Base-by-base conservation (phyloP, 2,888 invertebrate species). In the Alloscopus bannaensis region DNA sequence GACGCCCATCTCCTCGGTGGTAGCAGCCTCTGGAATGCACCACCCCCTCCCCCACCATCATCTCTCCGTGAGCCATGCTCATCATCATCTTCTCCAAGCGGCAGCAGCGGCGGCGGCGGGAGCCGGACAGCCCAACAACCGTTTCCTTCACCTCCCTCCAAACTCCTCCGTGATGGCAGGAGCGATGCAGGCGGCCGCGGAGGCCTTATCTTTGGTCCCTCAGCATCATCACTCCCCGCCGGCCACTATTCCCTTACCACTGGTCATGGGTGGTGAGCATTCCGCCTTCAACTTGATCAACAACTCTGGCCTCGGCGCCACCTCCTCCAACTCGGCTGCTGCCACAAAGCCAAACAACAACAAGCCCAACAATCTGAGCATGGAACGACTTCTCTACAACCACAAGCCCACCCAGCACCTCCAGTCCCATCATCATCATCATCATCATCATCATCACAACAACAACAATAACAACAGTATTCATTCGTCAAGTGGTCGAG, bases 241-340 rank as follows among this genome's bases (percentile, higher is more conserved):
- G 55, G 80, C 68, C 73, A 81, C 69, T 71, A 77, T 81, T 73
- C 81, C 82, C 66, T 80, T 83, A 52, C 85, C 89, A 88, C 90
- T 90, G 88, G 90, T 90, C 88, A 95, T 95, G 94, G 95, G 95
- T 89, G 95, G 95, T 90, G 95, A 95, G 90, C 94, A 95, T 91
- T 95, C 94, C 89, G 95, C 95, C 18, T 95, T 95, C 89, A 93
- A 86, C 52, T 86, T 86, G 18, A 83, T 95, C 89, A 93, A 86
- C 52, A 86, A 86, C 20, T 75, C 85, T 8, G 76, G 70, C 80
- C 52, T 20, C 81, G 72, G 26, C 83, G 78, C 42, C 60, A 20
- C 65, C 62, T 57, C 24, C 71, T 70, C 28, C 75, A 80, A 57
- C 71, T 47, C 50, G 16, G 28, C 28, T 3, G 45, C 50, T 59